Evolutionary conservation across 1,140 invertebrate genomes (phyloP), one percentile per base, ranked within the genome.

Genomic region (Colletes latitarsis): DNA sequence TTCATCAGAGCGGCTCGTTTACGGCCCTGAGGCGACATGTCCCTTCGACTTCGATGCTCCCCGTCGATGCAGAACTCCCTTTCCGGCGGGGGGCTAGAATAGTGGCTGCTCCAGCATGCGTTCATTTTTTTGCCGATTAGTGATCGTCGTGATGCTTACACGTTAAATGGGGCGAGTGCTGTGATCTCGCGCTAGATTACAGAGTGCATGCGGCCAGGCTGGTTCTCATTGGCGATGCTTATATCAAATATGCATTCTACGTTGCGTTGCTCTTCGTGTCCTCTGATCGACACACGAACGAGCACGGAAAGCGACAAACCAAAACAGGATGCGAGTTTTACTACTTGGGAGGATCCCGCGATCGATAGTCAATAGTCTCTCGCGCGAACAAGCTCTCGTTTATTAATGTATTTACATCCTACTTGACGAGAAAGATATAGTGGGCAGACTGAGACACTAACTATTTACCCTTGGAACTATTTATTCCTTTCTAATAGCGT

Each of bases 21-120:
- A 78, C 96, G 94, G 84, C 96, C 96, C 84, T 96, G 95, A 14
- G 96, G 96, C 72, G 96, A 96, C 95, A 96, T 96, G 88, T 97
- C 97, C 85, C 96, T 94, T 85, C 96, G 94, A 82, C 94, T 95
- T 74, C 94, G 92, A 86, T 94, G 93, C 73, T 94, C 93, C 19
- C 92, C 92, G 81, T 93, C 93, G 67, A 94, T 90, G 81, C 92
- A 92, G 82, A 94, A 90, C 79, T 95, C 95, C 77, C 95, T 93
- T 88, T 95, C 95, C 68, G 95, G 95, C 46, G 95, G 95, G 69
- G 95, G 95, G 89, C 95, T 96, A 90, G 90, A 94, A 94, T 93
- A 93, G 88, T 93, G 92, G 91, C 93, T 93, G 88, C 79, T 88
- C 90, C 88, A 89, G 83, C 87, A 89, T 73, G 86, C 87, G 87